Evolutionary conservation across 2,797 vertebrate species (phyloP).

Genomic region (Spinus olivaceus): DNA sequence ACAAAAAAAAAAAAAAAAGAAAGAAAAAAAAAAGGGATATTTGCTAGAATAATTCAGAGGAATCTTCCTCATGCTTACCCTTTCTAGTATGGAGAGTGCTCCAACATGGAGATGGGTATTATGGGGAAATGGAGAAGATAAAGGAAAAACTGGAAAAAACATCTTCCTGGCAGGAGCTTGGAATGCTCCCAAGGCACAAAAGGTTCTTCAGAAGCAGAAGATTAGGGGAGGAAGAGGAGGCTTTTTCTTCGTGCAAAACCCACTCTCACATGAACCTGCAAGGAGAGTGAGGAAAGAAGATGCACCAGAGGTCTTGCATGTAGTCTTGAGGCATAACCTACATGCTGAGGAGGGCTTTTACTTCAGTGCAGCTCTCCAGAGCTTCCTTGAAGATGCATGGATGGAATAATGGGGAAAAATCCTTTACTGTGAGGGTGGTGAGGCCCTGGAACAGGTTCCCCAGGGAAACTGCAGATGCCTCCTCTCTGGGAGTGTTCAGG

Average conservation of each 20-base stretch:
- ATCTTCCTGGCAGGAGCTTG: not conserved
- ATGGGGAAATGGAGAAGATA: conserved; percentile 5
- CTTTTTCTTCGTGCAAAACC: conserved; percentile 51
- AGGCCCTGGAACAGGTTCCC: not conserved
- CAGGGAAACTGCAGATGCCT: not conserved
- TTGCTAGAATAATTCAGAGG: not conserved
- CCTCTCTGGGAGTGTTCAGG: not conserved
- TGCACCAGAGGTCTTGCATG: not conserved
- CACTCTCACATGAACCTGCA: conserved; percentile 27
- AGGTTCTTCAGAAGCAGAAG: conserved; percentile 57
- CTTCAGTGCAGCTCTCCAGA: not conserved
- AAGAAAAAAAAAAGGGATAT: not conserved
- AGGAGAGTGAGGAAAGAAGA: not conserved
- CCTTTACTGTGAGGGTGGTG: not conserved
- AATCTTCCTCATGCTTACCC: not conserved
- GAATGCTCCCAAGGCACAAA: conserved; percentile 7
- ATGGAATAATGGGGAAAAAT: not conserved
- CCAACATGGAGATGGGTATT: not conserved
- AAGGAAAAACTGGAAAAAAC: conserved; percentile 9
- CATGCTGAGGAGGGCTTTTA: not conserved
- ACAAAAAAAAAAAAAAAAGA: not conserved
- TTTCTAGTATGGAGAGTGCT: conserved; percentile 27
- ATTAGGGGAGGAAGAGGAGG: conserved; percentile 13
- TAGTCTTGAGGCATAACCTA: not conserved
- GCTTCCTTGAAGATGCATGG: conserved; percentile 25